Evolutionary conservation across 1,140 invertebrate genomes (phyloP), one percentile per base, ranked within the genome.

Genomic region (Drosophila leontia): DNA sequence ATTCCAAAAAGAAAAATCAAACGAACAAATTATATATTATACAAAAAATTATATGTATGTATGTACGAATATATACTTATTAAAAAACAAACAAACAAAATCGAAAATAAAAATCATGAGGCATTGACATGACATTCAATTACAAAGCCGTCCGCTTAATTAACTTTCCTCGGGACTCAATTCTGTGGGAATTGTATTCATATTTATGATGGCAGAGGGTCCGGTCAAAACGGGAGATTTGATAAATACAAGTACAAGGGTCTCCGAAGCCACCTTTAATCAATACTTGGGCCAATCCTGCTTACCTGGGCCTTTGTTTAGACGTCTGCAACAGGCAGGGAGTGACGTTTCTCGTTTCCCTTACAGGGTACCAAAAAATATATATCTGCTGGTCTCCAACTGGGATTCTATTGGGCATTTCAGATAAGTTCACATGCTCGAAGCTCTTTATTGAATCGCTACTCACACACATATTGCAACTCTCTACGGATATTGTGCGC

Each of bases 101-200:
- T 29, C 17, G 19, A 76, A 70, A 72, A 58, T 58, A 65, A 75
- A 77, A 85, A 78, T 78, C 74, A 74, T 53, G 82, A 78, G 79
- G 62, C 76, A 86, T 86, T 83, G 65, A 77, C 82, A 88, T 77
- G 84, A 81, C 83, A 83, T 88, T 88, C 84, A 87, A 83, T 81
- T 81, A 75, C 9, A 55, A 48, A 48, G 34, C 57, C 41, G 51
- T 59, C 26, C 26, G 50, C 69, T 32, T 72, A 58, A 39, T 39
- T 70, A 35, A 55, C 39, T 70, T 65, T 45, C 17, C 39, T 32
- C 32, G 35, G 63, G 63, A 29, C 61, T 17, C 67, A 23, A 37
- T 45, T 37, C 19, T 39, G 11, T 15, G 17, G 23, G 23, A 45
- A 70, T 55, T 67, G 42, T 67, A 45, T 51, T 67, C 13, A 23